phyloP scores from a whole-genome alignment of 2,797 vertebrate species.

The Bucorvus abyssinicus region DNA sequence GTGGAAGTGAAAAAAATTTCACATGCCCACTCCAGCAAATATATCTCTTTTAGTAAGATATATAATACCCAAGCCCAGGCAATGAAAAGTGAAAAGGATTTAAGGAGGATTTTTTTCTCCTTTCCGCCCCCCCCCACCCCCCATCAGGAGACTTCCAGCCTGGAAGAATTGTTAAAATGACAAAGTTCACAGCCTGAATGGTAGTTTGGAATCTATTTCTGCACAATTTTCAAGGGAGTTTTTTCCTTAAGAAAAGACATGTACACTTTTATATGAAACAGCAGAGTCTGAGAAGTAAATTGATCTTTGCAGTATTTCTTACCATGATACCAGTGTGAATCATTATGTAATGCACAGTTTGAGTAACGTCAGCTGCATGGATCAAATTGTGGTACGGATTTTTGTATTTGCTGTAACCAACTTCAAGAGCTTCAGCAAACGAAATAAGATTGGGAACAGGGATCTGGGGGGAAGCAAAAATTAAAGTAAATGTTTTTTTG shows the following conservation, averaged over 20 bases:
- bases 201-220: not conserved
- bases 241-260: not conserved
- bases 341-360: conserved; percentile 97
- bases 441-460: conserved; percentile 88
- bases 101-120: not conserved
- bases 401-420: conserved; percentile 96
- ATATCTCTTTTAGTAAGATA: not conserved
- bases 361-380: conserved; percentile 96
- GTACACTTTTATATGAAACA: not conserved
- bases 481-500: not conserved
- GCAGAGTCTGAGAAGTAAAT: not conserved
- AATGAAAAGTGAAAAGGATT: not conserved
- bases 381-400: conserved; percentile 98
- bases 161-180: not conserved
- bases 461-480: conserved; percentile 79
- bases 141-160: not conserved
- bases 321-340: conserved; percentile 97
- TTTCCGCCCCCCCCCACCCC: not conserved
- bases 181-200: not conserved
- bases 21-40: conserved; percentile 41
- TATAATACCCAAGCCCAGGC: not conserved
- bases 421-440: conserved; percentile 89
- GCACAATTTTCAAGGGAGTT: not conserved
- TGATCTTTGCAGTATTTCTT: conserved; percentile 56
- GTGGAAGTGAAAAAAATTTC: conserved; percentile 42